phyloP scores from a whole-genome alignment of 2,888 invertebrate genomes.

The Epistrophe grossulariae region DNA sequence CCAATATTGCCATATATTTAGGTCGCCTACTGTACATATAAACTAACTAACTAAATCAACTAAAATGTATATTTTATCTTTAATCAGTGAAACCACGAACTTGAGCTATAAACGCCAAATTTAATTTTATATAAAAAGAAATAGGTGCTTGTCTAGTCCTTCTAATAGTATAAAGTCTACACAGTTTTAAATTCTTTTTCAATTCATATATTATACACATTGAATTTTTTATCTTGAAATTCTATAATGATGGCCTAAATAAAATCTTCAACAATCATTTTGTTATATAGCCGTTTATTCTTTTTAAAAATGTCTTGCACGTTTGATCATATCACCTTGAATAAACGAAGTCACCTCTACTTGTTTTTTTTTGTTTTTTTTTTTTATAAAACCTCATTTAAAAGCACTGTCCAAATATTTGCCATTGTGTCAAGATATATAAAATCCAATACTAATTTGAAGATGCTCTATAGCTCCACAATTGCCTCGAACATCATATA shows the following conservation, averaged over 20 bases:
- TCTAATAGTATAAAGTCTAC: no score
- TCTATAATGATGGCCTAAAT: not conserved
- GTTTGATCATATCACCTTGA: constrained; percentile 25
- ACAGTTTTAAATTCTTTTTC: no score
- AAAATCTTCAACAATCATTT: not conserved
- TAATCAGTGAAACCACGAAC: no score
- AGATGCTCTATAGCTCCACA: constrained; percentile 15
- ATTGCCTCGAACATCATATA: constrained; percentile 10
- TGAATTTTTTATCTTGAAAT: no score
- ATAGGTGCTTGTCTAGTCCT: no score
- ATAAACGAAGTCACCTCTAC: not conserved
- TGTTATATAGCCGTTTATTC: not conserved
- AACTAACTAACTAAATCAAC: no score
- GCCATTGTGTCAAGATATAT: constrained; percentile 66
- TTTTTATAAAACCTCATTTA: constrained; percentile 46
- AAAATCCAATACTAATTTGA: constrained; percentile 69
- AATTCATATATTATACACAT: no score
- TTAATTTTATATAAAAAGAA: no score
- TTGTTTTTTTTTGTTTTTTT: not conserved
- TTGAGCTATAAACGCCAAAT: no score
- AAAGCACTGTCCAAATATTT: constrained; percentile 72
- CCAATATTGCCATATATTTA: no score
- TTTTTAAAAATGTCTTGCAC: constrained; percentile 16
- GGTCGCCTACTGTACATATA: no score
- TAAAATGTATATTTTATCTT: no score